phyloP scores from a whole-genome alignment of 2,888 invertebrate genomes.

The Aleiodes testaceus region DNA sequence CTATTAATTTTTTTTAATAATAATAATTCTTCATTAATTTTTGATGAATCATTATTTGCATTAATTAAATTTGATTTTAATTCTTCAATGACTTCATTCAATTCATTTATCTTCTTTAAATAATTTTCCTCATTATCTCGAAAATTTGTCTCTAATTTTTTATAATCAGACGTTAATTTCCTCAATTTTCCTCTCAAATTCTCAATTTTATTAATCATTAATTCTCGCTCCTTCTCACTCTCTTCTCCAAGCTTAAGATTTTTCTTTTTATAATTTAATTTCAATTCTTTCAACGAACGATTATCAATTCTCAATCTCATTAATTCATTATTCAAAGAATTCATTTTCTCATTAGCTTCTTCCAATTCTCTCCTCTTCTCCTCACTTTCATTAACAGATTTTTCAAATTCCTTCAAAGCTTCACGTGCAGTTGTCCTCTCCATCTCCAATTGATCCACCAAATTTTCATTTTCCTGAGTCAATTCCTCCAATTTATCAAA shows the following conservation, averaged over 20 bases:
- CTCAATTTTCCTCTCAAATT: constrained; percentile 40
- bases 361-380: constrained; percentile 51
- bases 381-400: constrained; percentile 50
- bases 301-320: constrained; percentile 39
- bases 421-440: constrained; percentile 47
- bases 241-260: not conserved
- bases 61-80: constrained; percentile 28
- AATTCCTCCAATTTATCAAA: not conserved
- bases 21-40: not conserved
- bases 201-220: constrained; percentile 10
- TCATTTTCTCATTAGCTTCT: constrained; percentile 42
- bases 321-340: constrained; percentile 36
- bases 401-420: constrained; percentile 44
- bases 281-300: constrained; percentile 23
- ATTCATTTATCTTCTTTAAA: constrained; percentile 38
- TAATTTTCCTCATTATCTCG: not conserved
- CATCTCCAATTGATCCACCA: constrained; percentile 46
- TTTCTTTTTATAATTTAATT: constrained; percentile 22
- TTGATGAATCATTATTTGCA: not conserved
- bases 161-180: constrained; percentile 4
- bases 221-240: not conserved
- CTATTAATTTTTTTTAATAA: constrained; percentile 21
- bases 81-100: constrained; percentile 51
- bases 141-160: constrained; percentile 36
- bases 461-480: constrained; percentile 47